These are phyloP conservation scores for Clarias pachynema DNA, from an alignment of 2,797 vertebrate genomes.

Conservation along the genomic window DNA sequence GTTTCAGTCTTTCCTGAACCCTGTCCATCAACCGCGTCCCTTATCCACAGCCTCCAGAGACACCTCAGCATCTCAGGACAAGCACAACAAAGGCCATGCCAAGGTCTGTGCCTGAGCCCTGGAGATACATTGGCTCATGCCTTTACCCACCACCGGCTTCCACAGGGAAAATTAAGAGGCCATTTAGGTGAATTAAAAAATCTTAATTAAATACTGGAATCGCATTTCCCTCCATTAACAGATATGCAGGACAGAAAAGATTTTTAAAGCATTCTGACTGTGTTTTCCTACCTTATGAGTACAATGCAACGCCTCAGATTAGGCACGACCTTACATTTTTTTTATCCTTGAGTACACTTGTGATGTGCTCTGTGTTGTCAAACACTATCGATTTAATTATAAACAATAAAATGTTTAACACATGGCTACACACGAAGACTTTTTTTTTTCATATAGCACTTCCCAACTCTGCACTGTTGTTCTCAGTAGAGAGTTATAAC, in stretches of 20 bases:
- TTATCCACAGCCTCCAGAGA: constrained; percentile 21
- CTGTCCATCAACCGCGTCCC: constrained; percentile 11
- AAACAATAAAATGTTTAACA: constrained; percentile 61
- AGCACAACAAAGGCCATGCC: constrained; percentile 14
- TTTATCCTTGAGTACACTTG: constrained; percentile 39
- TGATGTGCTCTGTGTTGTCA: constrained; percentile 54
- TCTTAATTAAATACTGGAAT: constrained; percentile 9
- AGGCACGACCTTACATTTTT: constrained; percentile 10
- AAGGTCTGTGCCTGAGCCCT: constrained; percentile 17
- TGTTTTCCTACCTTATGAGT: neutral
- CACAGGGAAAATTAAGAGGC: constrained; percentile 13
- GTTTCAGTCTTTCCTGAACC: constrained; percentile 36
- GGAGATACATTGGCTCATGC: constrained; percentile 31
- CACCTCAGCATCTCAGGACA: constrained; percentile 11
- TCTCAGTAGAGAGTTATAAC: constrained; percentile 66
- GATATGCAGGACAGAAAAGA: neutral
- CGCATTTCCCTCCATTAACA: neutral
- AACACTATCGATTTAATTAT: constrained; percentile 61
- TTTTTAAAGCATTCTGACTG: neutral
- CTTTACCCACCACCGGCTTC: constrained; percentile 9
- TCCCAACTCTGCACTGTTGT: constrained; percentile 50
- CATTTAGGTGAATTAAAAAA: neutral
- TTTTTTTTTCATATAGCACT: constrained; percentile 43
- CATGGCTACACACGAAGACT: constrained; percentile 52
- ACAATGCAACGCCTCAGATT: neutral